Evolutionary conservation across 2,797 vertebrate genomes (phyloP).

Genomic region (Protonibea diacanthus): DNA sequence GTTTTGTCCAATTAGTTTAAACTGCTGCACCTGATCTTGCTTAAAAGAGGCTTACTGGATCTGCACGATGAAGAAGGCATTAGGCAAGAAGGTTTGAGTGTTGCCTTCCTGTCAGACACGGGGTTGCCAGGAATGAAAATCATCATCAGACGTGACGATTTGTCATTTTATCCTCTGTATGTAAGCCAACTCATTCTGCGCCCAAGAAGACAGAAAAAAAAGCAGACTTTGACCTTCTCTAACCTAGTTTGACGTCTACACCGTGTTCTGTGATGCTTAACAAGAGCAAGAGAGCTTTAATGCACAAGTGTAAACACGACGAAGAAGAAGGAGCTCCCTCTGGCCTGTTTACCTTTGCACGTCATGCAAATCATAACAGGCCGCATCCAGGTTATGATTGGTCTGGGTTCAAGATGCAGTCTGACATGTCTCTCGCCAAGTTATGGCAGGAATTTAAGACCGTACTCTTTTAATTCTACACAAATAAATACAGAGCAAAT

Average conservation of each 20-base stretch:
- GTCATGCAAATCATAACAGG: background rate
- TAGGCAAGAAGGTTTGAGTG: too few species aligned
- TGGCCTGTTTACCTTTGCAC: background rate
- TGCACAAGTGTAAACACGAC: background rate
- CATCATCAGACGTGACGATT: background rate
- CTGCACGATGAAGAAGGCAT: too few species aligned
- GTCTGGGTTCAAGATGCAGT: background rate
- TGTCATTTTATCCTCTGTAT: background rate
- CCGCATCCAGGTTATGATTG: background rate
- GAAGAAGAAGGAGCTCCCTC: background rate
- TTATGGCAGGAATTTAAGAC: constrained; percentile 10
- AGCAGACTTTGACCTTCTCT: background rate
- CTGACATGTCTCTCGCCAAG: background rate
- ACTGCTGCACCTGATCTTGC: background rate
- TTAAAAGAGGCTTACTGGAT: too few species aligned
- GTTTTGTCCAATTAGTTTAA: background rate
- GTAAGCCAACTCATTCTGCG: background rate
- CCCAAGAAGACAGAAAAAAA: background rate
- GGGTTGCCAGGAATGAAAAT: background rate
- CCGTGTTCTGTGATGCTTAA: background rate
- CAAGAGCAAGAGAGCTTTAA: background rate
- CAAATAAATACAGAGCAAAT: background rate
- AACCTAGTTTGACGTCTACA: background rate
- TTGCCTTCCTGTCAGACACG: too few species aligned
- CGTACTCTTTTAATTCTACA: background rate